A percentile compares a stretch with the other conserved stretches of the same genome.
phyloP scores from a whole-genome alignment of 1,140 invertebrate species.

The Lycorma delicatula region DNA sequence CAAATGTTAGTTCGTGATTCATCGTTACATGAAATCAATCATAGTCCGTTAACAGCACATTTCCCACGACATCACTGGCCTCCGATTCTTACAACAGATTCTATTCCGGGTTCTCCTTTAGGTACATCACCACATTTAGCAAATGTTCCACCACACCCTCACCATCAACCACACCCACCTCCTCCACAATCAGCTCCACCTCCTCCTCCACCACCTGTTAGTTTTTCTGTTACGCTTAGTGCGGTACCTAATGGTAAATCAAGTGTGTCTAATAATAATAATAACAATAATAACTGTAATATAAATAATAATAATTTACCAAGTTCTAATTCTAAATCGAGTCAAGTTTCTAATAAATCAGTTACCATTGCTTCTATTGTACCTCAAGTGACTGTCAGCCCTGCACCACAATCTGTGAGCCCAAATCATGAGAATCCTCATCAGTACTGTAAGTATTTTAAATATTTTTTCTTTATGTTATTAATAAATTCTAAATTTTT shows the following conservation, averaged over 20 bases:
- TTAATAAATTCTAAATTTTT: too few relatives aligned
- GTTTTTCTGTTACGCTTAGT: background rate
- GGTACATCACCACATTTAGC: background rate
- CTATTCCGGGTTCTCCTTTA: slow-evolving; percentile 36
- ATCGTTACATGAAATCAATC: slow-evolving; percentile 57
- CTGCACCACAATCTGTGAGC: slow-evolving; percentile 56
- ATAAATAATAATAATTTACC: background rate
- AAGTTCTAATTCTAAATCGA: too few relatives aligned
- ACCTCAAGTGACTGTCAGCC: slow-evolving; percentile 76
- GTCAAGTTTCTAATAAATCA: too few relatives aligned
- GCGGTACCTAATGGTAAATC: too few relatives aligned
- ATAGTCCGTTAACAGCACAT: slow-evolving; percentile 76
- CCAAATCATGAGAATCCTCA: background rate
- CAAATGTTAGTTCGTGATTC: slow-evolving; percentile 77
- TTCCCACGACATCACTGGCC: slow-evolving; percentile 45
- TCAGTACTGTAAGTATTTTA: background rate
- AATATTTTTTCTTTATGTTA: too few relatives aligned
- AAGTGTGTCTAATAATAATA: too few relatives aligned
- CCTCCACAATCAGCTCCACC: background rate
- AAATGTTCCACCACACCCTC: slow-evolving; percentile 32
- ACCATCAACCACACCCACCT: slow-evolving; percentile 53
- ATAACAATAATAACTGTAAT: too few relatives aligned
- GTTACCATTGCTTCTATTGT: slow-evolving; percentile 47
- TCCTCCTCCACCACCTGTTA: background rate
- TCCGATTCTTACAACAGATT: slow-evolving; percentile 58